Evolutionary conservation across 2,888 invertebrate species (phyloP), one percentile per base, ranked within the genome.

Genomic region (Drosophila sordidula): DNA sequence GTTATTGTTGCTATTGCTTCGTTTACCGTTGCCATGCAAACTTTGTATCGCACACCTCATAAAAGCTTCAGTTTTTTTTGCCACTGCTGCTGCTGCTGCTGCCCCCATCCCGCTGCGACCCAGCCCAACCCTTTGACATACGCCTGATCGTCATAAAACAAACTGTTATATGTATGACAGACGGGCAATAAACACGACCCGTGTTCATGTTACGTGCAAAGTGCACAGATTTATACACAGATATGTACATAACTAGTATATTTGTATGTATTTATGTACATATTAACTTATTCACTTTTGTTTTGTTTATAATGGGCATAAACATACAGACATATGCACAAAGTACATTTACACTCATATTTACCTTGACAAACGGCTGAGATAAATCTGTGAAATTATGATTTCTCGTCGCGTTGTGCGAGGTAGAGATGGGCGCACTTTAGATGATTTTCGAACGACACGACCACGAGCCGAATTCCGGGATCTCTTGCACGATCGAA

Each of bases 81-180:
- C n/a, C 54, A 29, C 9, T 34, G 51, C 22, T 41, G 22, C 12
- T 14, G 8, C 36, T 38, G 34, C 12, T 29, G 50, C 42, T 22
- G 26, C 12, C 29, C n/a, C 41, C 34, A 14, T 12, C 38, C 47
- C 14, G 16, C 26, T 34, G 42, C 36, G n/a, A 16, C 25, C 8
- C 16, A 12, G 18, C 18, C 29, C 41, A 42, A 16, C 18, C 42
- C 45, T 36, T 73, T 69, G 54, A 64, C 76, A 76, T 12, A 42
- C 55, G 42, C 45, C 58, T 76, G 76, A 74, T 70, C 65, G 63
- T 63, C 63, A 67, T 71, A 66, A 75, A 76, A 66, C 51, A 56
- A 75, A 75, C 77, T 76, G 58, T 62, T 59, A 67, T 70, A 71
- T 76, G 75, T 70, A 71, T 76, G 75, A 63, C 77, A 49, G 71